Base-by-base conservation (phyloP, 2,888 invertebrate genomes). In the Zaprionus obscuricornis region DNA sequence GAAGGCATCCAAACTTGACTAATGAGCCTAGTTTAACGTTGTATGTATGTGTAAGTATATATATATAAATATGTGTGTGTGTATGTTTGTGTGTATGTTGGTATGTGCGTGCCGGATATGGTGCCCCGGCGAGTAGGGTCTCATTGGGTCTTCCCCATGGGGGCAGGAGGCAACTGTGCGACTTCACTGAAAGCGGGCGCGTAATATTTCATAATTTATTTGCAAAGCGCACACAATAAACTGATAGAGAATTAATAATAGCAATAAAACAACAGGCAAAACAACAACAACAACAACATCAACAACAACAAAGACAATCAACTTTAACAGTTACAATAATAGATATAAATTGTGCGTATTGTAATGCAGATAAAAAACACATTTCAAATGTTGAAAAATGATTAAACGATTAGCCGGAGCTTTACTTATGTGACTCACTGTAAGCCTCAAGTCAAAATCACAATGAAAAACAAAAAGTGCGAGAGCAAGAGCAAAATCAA, bases 171-270 rank as follows among this genome's bases (percentile, higher is more conserved):
- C 27, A 14, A 14, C 13, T 22, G 29, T 18, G 37, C 24, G 31
- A 39, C 54, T 40, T 20, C 51, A 24, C 36, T 33, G 43, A 71
- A 57, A 45, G 52, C 49, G 45, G n/a, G n/a, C 49, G 46, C 55
- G 55, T 57, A 60, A 57, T 71, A 62, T 67, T 67, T 76, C 79
- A 71, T 79, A 65, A 75, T 75, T 66, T 72, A 72, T 75, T 81
- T 69, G 74, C 68, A 50, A 45, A 60, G 65, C 58, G 14, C 52
- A 51, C 50, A 59, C 56, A 57, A 58, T 42, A 50, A 43, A 59
- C 56, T 75, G 62, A 75, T 74, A 65, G 59, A 46, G 57, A 62
- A 75, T 82, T 82, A 76, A 76, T 83, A 72, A 75, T 58, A 46
- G 47, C 73, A 58, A 64, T 51, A 54, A 62, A 51, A 16, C 3